Evolutionary conservation across 2,797 vertebrate species (phyloP), one percentile per base, ranked within the genome.

Genomic region (Selene dorsalis): DNA sequence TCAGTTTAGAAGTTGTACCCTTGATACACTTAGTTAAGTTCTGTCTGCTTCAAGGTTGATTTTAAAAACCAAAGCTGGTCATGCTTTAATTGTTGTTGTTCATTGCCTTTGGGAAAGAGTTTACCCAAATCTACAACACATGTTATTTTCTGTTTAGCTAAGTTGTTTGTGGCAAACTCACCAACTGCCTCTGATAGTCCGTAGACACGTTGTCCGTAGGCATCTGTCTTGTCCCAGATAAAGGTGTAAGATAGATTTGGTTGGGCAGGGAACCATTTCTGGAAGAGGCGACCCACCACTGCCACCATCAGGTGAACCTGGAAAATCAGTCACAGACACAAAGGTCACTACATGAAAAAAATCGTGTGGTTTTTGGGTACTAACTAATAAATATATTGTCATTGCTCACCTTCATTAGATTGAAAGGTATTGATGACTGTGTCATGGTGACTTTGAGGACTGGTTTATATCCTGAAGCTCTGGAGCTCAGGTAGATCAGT

Each of bases 141-240:
- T 35, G 32, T 28, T 57, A 57, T 32, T 32, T 30, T 63, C 26
- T 48, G 26, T 64, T 22, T 18, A 13, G 38, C 38, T 28, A 8
- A 24, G 20, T 0, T 17, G 6, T 56, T 32, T 10, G 18, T 7
- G 69, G 20, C 13, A 47, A 52, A 95, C 98, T 94, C 93, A 99
- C 98, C 98, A 7, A 99, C 97, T 61, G 97, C 98, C 92, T 99
- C 97, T 1, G 97, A 98, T 0, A 99, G 93, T 72, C 98, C 98
- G 2, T 96, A 99, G 82, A 99, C 97, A 6, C 96, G 96, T 87
- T 99, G 98, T 73, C 97, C 97, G 73, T 99, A 99, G 0, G 98
- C 98, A 9, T 99, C 98, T 0, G 98, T 99, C 93, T 99, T 99
- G 93, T 99, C 98, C 98, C 98, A 99, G 90, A 99, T 99, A 71